A percentile compares a stretch with the other conserved stretches of the same genome.
Evolutionary conservation across 2,888 invertebrate genomes (phyloP).

Genomic region (Luperina nickerlii): DNA sequence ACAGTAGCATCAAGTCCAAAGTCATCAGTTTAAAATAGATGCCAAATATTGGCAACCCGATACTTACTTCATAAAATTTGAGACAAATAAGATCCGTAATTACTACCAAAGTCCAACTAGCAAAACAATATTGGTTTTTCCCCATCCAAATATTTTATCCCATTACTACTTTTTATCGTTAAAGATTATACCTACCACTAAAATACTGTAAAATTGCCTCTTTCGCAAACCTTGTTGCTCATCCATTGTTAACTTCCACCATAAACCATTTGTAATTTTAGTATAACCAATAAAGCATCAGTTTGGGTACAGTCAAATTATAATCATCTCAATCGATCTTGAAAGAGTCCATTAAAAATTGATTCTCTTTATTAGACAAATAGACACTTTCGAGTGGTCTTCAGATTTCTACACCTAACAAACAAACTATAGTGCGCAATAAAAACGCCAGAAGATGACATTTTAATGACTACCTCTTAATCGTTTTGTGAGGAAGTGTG

Average conservation of each 20-base stretch:
- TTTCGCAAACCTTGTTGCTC: not conserved
- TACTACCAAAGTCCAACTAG: not conserved
- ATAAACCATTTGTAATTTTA: not conserved
- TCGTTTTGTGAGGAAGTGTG: conserved; percentile 39
- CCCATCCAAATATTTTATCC: not conserved
- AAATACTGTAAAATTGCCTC: not conserved
- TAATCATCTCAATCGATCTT: not conserved
- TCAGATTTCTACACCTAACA: conserved; percentile 8
- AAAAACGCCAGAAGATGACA: conserved; percentile 21
- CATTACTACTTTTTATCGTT: not conserved
- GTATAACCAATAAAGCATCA: conserved; percentile 1
- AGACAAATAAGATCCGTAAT: not conserved
- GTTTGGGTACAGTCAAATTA: not conserved
- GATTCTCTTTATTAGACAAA: not conserved
- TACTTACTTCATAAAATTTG: not conserved
- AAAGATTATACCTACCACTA: not conserved
- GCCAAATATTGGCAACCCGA: not conserved
- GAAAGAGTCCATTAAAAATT: not conserved
- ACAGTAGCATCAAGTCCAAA: not conserved
- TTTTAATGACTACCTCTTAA: conserved; percentile 37
- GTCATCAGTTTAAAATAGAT: conserved; percentile 1
- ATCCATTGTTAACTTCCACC: not conserved
- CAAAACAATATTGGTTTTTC: too few relatives aligned
- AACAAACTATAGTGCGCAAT: not conserved
- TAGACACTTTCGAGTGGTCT: conserved; percentile 9